Conservation (phyloP, 1,140 invertebrate genomes). For the Notospermus geniculatus region DNA sequence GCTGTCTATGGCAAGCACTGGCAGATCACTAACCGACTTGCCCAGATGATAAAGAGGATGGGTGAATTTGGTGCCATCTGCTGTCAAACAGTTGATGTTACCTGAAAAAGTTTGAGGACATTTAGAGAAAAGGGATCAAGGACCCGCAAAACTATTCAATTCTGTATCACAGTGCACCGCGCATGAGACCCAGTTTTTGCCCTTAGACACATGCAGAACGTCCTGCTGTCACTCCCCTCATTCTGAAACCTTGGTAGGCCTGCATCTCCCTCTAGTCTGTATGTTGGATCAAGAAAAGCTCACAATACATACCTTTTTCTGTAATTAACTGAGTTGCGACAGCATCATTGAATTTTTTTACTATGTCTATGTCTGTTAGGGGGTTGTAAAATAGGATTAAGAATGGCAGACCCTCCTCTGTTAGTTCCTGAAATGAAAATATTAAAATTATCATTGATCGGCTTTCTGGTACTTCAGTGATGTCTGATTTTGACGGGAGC, state of each 20-base stretch:
- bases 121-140: too few species aligned
- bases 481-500: too few species aligned
- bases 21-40: slow-evolving; percentile 85
- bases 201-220: too few species aligned
- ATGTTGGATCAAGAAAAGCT: too few species aligned
- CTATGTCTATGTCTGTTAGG: slow-evolving; percentile 74
- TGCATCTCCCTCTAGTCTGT: too few species aligned
- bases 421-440: slow-evolving; percentile 69
- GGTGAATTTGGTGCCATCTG: slow-evolving; percentile 93
- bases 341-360: slow-evolving; percentile 83
- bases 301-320: slow-evolving; percentile 87
- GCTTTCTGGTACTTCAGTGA: too few species aligned
- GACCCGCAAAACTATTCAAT: too few species aligned
- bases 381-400: slow-evolving; percentile 93
- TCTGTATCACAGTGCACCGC: too few species aligned
- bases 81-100: slow-evolving; percentile 92
- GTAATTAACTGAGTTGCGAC: slow-evolving; percentile 74
- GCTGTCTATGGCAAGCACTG: slow-evolving; percentile 96
- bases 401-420: slow-evolving; percentile 99
- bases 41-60: slow-evolving; percentile 98
- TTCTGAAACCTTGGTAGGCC: too few species aligned
- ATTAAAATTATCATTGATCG: neutral
- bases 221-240: too few species aligned
- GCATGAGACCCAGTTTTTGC: too few species aligned
- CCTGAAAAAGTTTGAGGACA: too few species aligned